Base-by-base conservation (phyloP, 2,888 invertebrate genomes). In the Plutella xylostella region DNA sequence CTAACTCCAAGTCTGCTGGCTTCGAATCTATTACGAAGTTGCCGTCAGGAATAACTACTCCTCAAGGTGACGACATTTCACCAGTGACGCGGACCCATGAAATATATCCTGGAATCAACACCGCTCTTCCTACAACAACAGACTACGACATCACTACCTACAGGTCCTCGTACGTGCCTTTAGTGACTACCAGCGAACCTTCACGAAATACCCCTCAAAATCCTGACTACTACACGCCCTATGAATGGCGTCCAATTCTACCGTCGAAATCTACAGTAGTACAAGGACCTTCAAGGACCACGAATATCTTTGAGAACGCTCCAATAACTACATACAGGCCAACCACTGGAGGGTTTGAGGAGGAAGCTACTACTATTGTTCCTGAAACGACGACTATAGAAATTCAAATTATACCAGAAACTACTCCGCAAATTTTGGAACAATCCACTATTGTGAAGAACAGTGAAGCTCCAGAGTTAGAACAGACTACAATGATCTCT, bases 21-120 rank as follows among this genome's bases (percentile, higher is more conserved):
- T 83, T 82, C 58, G 82, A 84, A 73, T 84, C 84, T 49, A 83
- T 83, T 51, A 83, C 84, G 45, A 85, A 84, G 68, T 54, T 84
- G 45, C 78, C 82, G 48, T 64, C 72, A 40, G 70, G 65, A 44
- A 55, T 83, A 37, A 84, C 84, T 30, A 84, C 84, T 34, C 83
- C 84, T 28, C 65, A 65, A 50, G 76, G 76, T 56, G 82, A 83
- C 45, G 28, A 37, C 11, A 37, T 20, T 15, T 33, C 11, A 7
- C 17, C 7, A 15, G n/a, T n/a, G 3, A 28, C n/a, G 17, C 20
- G 59, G 58, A 47, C 61, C 62, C 65, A 63, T 49, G 66, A 70
- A 54, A 60, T 61, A 15, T 48, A 58, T 7, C 53, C 61, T 42
- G 56, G 65, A 51, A 55, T 60, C 31, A 56, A 55, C 38, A 53